These are phyloP conservation scores for Marisa cornuarietis DNA, from an alignment of 1,140 invertebrate species.

Conservation along the genomic window DNA sequence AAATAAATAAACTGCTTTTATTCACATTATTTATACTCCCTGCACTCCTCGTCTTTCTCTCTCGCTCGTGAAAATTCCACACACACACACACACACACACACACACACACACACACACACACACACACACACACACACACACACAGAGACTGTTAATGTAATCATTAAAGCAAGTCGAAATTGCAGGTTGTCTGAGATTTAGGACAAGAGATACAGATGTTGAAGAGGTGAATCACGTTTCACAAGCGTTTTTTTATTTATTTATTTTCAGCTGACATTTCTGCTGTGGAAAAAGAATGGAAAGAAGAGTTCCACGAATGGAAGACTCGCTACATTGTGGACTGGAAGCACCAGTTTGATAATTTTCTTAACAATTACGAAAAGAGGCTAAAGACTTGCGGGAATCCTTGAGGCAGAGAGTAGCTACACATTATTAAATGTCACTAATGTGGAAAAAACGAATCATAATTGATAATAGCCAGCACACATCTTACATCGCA, in stretches of 20 bases:
- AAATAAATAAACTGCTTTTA: background rate
- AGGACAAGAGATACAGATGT: background rate
- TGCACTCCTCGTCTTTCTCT: no score
- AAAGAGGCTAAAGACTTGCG: slow-evolving; percentile 41
- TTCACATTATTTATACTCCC: background rate
- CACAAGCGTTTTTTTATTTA: background rate
- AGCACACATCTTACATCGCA: background rate
- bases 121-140: no score
- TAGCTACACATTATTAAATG: background rate
- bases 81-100: no score
- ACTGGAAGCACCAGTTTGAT: slow-evolving; percentile 68
- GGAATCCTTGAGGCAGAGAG: slow-evolving; percentile 15
- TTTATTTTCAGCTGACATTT: slow-evolving; percentile 62
- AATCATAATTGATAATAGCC: background rate
- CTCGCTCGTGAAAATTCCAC: no score
- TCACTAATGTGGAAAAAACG: background rate
- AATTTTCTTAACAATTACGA: slow-evolving; percentile 50
- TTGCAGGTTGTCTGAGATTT: background rate
- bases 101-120: no score
- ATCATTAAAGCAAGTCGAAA: background rate
- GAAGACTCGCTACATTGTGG: slow-evolving; percentile 68
- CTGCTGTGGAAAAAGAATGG: slow-evolving; percentile 66
- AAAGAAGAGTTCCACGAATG: slow-evolving; percentile 67
- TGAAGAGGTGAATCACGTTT: background rate
- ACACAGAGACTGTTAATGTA: background rate